Evolutionary conservation across 2,113 vertebrate genomes (phyloP).

Genomic region (Cryptoleucopteryx plumbea): DNA sequence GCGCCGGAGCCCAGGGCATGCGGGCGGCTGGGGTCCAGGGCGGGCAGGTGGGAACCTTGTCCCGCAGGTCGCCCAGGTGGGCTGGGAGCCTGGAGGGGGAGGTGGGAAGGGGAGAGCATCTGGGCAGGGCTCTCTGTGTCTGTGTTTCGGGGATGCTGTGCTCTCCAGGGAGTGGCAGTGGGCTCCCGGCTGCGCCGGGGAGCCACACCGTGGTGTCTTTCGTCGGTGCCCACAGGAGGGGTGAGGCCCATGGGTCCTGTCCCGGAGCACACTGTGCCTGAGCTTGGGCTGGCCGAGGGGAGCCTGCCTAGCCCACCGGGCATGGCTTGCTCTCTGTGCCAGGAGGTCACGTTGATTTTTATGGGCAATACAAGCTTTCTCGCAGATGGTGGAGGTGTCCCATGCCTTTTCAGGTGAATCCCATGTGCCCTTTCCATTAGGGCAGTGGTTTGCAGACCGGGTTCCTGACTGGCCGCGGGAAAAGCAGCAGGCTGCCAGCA

Average conservation of each 20-base stretch:
- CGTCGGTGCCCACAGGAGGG: fast-evolving
- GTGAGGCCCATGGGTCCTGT: fast-evolving
- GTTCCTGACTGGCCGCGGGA: background rate
- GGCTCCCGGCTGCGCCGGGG: background rate
- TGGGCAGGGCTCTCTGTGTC: background rate
- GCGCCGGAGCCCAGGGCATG: fast-evolving
- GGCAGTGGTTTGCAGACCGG: background rate
- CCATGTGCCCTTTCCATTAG: fast-evolving
- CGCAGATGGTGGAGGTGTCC: background rate
- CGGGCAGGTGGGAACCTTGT: background rate
- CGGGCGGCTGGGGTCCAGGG: background rate
- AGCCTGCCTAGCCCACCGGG: background rate
- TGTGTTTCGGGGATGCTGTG: fast-evolving
- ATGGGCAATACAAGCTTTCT: background rate
- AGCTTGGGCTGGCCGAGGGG: background rate
- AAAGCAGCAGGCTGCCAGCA: background rate
- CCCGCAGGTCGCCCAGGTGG: background rate
- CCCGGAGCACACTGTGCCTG: fast-evolving
- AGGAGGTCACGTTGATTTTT: background rate
- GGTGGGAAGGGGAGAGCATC: background rate
- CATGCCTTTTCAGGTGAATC: background rate
- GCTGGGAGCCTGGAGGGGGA: background rate
- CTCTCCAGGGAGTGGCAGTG: fast-evolving
- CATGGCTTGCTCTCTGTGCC: background rate
- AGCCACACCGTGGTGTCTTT: background rate